Evolutionary conservation across 2,797 vertebrate genomes (phyloP).

Genomic region (Acanthurus lineatus): DNA sequence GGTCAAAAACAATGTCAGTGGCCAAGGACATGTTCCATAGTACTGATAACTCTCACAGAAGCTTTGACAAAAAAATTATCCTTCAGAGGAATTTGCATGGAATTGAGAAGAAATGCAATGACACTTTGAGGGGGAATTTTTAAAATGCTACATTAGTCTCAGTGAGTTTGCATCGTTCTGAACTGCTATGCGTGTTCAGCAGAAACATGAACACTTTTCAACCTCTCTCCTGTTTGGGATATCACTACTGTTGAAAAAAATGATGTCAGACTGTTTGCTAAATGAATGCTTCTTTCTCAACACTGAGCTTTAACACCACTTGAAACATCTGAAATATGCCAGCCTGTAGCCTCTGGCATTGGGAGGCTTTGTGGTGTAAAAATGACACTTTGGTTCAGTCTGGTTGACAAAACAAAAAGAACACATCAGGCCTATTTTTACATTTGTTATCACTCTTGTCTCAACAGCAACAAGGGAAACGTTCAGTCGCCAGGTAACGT

Average conservation of each 20-base stretch:
- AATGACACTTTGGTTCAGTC: background rate
- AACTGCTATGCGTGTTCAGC: too few species aligned
- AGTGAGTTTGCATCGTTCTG: background rate
- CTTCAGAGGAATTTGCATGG: background rate
- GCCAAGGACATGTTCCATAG: constrained; percentile 18
- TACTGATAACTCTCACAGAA: constrained; percentile 14
- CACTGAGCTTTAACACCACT: background rate
- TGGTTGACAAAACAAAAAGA: background rate
- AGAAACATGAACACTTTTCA: too few species aligned
- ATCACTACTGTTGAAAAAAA: too few species aligned
- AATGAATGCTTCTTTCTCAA: constrained; percentile 2
- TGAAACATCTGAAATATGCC: background rate
- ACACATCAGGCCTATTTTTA: background rate
- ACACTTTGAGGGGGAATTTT: background rate
- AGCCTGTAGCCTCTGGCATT: background rate
- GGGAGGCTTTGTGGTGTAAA: background rate
- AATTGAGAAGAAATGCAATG: background rate
- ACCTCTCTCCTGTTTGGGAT: too few species aligned
- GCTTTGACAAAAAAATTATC: constrained; percentile 10
- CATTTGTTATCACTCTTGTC: constrained; percentile 7
- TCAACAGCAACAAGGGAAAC: background rate
- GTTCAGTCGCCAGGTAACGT: constrained; percentile 23
- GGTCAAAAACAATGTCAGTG: constrained; percentile 34
- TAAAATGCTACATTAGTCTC: background rate
- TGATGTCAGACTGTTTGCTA: background rate